These are phyloP conservation scores for Drosophila rhopaloa DNA, from an alignment of 1,140 invertebrate species.

Conservation along the genomic window DNA sequence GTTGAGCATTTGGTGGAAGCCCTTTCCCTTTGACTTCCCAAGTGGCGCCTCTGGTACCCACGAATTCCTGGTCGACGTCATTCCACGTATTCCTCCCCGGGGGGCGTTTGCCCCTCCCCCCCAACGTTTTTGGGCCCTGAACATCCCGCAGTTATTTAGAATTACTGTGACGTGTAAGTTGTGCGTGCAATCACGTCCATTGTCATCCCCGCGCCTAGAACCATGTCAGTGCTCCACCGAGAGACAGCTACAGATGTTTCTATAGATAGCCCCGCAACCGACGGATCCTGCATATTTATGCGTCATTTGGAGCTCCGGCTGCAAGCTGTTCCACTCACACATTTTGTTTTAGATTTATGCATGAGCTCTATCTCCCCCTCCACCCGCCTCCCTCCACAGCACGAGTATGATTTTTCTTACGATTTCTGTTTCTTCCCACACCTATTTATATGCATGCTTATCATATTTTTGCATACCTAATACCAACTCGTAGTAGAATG, in stretches of 20 bases:
- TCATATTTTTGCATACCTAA: conserved; percentile 74
- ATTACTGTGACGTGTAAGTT: conserved; percentile 45
- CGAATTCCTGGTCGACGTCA: background rate
- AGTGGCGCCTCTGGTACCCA: background rate
- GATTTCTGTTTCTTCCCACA: conserved; percentile 23
- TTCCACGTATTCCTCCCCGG: conserved; percentile 29
- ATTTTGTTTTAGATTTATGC: conserved; percentile 59
- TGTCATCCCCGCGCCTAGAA: conserved; percentile 29
- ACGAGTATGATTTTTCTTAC: conserved; percentile 8
- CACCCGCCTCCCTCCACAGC: background rate
- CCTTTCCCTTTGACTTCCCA: background rate
- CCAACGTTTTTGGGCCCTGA: conserved; percentile 43
- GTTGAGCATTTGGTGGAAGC: conserved; percentile 13
- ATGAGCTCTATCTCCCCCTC: conserved; percentile 26
- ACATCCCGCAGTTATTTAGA: conserved; percentile 59
- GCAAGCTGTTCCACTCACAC: conserved; percentile 27
- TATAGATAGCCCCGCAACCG: conserved; percentile 50
- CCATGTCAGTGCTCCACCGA: conserved; percentile 9
- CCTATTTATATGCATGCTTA: conserved; percentile 60
- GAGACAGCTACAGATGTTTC: conserved; percentile 34
- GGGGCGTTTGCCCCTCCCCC: conserved; percentile 44
- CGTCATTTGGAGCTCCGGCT: conserved; percentile 42
- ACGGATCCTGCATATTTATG: conserved; percentile 64
- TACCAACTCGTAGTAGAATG: conserved; percentile 26
- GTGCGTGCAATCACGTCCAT: conserved; percentile 61